phyloP scores from a whole-genome alignment of 1,140 invertebrate genomes.

The Catajapyx aquilonaris region DNA sequence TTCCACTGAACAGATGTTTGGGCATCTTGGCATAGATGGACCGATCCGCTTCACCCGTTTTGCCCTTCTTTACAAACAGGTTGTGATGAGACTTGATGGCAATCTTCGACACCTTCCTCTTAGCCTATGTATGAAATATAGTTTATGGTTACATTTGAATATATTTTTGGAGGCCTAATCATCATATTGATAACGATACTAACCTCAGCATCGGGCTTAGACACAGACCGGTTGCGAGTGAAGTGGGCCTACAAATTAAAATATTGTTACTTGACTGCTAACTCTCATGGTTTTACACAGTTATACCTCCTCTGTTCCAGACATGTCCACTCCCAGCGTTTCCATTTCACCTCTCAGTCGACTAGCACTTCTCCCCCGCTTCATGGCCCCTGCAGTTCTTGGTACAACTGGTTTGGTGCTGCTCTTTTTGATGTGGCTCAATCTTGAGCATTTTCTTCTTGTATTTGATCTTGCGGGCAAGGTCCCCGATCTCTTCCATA shows the following conservation, averaged over 20 bases:
- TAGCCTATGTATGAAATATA: too few species aligned
- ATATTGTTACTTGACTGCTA: neutral
- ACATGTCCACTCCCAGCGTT: constrained; percentile 78
- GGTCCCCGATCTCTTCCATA: constrained; percentile 57
- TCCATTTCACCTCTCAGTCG: constrained; percentile 59
- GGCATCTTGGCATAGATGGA: constrained; percentile 87
- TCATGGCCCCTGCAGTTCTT: constrained; percentile 42
- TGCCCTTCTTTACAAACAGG: constrained; percentile 59
- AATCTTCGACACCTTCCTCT: constrained; percentile 55
- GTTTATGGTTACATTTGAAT: too few species aligned
- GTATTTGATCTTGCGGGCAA: constrained; percentile 72
- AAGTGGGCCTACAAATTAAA: constrained; percentile 8
- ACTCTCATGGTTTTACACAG: neutral
- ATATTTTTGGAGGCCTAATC: too few species aligned
- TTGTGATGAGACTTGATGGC: constrained; percentile 65
- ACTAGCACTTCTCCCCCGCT: constrained; percentile 48
- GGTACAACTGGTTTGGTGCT: constrained; percentile 70
- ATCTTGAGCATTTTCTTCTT: constrained; percentile 65
- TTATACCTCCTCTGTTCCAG: constrained; percentile 41
- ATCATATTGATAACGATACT: constrained; percentile 19
- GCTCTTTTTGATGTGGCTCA: constrained; percentile 45
- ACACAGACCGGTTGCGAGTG: too few species aligned
- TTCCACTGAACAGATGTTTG: constrained; percentile 87
- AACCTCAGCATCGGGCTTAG: constrained; percentile 50
- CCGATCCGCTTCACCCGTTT: constrained; percentile 91